Evolutionary conservation across 1,140 invertebrate genomes (phyloP), one percentile per base, ranked within the genome.

Genomic region (Drosophila novamexicana): DNA sequence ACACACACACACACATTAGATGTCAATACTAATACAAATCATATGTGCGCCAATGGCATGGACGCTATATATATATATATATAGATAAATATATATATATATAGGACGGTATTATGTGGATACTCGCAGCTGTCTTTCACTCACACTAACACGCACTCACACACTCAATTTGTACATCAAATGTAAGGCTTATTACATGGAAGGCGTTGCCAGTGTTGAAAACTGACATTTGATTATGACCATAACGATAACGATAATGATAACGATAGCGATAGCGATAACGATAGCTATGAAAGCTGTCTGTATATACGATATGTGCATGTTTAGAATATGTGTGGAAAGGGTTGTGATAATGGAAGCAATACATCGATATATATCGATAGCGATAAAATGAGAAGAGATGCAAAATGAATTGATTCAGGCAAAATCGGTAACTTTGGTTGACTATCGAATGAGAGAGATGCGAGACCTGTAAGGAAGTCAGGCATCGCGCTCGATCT

Each of bases 81-180:
- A 22, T 29, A 29, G 22, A 29, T 29, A 29, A 29, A 29, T 29
- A 29, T 29, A 29, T 29, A 29, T 29, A 29, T 29, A 29, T 72
- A 40, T 63, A 89, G 84, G 84, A 88, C 84, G 84, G 84, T 89
- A 77, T 80, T 80, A 80, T 78, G 50, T 83, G 79, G 84, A 65
- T 89, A 77, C 57, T 61, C 40, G 77, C 44, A 29, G 52, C 37
- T 57, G 39, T 44, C 18, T 39, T 18, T 61, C 34, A 44, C 66
- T 22, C 44, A 1, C 57, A 47, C 32, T 39, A 52, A 37, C 45
- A 59, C 66, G n/a, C 50, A 58, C 54, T 18, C 44, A 42, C 16
- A 66, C 37, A 49, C 37, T 37, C 22, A 36, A 45, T 45, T 61
- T 29, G 65, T 40, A 45, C 47, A 54, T 54, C 58, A 66, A 65